Conservation (phyloP, 2,797 vertebrate genomes). For the Sciurus vulgaris region DNA sequence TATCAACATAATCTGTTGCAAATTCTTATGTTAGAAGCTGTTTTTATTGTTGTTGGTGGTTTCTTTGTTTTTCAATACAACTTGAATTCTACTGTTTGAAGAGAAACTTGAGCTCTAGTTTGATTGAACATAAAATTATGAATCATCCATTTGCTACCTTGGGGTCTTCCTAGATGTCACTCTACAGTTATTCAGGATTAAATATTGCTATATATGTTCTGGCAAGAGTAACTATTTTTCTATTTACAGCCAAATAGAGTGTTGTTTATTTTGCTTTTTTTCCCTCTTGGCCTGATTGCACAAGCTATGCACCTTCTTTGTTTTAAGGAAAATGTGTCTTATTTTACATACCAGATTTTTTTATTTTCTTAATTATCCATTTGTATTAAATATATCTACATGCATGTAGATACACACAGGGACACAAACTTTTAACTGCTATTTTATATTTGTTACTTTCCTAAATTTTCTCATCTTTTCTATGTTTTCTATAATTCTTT, state of each 20-base stretch:
- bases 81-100: background rate
- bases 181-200: background rate
- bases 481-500: background rate
- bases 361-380: background rate
- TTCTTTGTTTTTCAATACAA: background rate
- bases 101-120: background rate
- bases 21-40: background rate
- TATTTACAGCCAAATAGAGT: background rate
- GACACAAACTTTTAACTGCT: background rate
- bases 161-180: background rate
- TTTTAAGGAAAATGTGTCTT: background rate
- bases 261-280: background rate
- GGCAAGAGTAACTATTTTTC: background rate
- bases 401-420: background rate
- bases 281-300: background rate
- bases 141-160: background rate
- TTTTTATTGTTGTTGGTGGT: background rate
- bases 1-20: background rate
- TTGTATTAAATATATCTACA: background rate
- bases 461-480: constrained; percentile 10
- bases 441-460: constrained; percentile 19
- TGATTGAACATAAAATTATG: background rate
- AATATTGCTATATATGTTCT: background rate
- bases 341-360: background rate
- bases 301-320: background rate